Evolutionary conservation across 1,140 invertebrate species (phyloP).

Genomic region (Parasteatoda tepidariorum): DNA sequence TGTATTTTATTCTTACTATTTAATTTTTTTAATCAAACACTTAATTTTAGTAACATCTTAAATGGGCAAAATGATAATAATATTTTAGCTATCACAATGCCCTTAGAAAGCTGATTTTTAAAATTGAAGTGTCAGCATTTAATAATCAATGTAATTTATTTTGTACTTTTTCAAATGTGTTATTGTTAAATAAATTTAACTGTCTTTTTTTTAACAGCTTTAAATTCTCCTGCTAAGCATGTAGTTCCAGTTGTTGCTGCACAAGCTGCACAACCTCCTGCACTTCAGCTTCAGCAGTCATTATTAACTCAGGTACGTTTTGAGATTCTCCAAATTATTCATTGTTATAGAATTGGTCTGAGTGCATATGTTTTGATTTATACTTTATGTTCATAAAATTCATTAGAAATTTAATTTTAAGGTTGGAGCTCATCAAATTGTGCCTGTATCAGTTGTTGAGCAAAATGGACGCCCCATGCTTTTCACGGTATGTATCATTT

Average conservation of each 20-base stretch:
- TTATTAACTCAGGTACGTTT: conserved; percentile 68
- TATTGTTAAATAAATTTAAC: no score
- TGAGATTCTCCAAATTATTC: background rate
- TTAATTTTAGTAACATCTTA: no score
- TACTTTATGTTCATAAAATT: background rate
- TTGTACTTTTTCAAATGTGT: no score
- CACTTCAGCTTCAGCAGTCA: conserved; percentile 71
- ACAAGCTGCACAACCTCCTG: conserved; percentile 75
- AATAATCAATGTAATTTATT: no score
- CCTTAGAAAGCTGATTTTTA: no score
- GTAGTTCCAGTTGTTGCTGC: conserved; percentile 83
- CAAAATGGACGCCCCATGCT: conserved; percentile 71
- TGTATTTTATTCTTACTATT: no score
- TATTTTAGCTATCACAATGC: no score
- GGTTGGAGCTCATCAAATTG: conserved; percentile 80
- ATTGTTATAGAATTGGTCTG: background rate
- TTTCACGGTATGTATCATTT: conserved; percentile 67
- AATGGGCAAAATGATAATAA: no score
- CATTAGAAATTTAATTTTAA: conserved; percentile 63
- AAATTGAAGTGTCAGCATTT: no score
- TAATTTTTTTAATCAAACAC: no score
- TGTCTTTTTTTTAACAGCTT: conserved; percentile 65
- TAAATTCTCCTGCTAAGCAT: conserved; percentile 87
- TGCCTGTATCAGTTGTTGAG: conserved; percentile 89
- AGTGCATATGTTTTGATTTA: background rate